phyloP scores from a whole-genome alignment of 2,113 vertebrate species.

The sheep (Ovis aries) region DNA sequence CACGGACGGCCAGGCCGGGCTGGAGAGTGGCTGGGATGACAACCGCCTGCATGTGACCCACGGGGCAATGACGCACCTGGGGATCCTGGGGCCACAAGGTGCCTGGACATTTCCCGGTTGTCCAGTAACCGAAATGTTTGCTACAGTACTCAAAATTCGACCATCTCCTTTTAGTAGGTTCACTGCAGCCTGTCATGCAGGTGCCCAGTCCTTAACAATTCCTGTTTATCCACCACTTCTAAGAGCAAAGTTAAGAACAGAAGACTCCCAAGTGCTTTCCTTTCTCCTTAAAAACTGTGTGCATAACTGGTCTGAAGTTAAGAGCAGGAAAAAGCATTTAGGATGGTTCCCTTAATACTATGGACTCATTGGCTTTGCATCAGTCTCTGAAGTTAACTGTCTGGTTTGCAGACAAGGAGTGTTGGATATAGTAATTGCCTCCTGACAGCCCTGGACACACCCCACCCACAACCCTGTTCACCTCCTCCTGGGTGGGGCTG shows the following conservation, averaged over 20 bases:
- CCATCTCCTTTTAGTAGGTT: neutral
- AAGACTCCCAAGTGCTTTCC: neutral
- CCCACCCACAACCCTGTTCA: accelerated
- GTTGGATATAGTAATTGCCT: accelerated
- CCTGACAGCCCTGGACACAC: neutral
- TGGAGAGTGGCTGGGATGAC: neutral
- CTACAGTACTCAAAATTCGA: too few relatives aligned
- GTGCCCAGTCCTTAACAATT: neutral
- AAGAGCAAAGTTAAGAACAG: neutral
- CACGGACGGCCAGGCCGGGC: neutral
- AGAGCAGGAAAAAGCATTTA: neutral
- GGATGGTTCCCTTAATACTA: neutral
- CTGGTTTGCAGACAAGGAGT: neutral
- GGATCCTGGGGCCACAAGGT: too few relatives aligned
- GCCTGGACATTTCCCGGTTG: neutral
- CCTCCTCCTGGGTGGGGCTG: neutral
- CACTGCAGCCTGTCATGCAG: neutral
- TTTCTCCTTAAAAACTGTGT: neutral
- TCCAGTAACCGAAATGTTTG: neutral
- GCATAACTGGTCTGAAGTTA: neutral
- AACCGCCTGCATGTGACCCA: accelerated
- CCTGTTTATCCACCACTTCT: neutral
- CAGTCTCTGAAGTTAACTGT: neutral
- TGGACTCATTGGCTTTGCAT: neutral
- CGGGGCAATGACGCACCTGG: accelerated